Conservation (phyloP, 2,797 vertebrate genomes). For the Danio kyathit region DNA sequence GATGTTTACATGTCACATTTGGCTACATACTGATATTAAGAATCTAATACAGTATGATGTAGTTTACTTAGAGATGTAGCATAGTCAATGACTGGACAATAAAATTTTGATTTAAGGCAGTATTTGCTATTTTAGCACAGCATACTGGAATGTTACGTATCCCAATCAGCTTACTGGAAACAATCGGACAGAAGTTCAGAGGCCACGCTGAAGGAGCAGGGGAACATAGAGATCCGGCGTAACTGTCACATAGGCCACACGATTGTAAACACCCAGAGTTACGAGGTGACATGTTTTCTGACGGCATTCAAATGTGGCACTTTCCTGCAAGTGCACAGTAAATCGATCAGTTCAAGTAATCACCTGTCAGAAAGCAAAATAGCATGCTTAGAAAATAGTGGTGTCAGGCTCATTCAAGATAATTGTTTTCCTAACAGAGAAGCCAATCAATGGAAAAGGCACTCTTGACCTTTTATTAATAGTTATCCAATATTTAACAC, state of each 20-base stretch:
- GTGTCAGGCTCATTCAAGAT: too few relatives aligned
- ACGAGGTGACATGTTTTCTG: conserved; percentile 54
- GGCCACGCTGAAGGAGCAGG: background rate
- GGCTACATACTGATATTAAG: background rate
- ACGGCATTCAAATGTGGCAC: conserved; percentile 62
- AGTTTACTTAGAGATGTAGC: background rate
- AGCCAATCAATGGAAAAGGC: too few relatives aligned
- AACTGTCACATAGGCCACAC: conserved; percentile 4
- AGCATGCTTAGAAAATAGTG: background rate
- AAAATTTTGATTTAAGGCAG: background rate
- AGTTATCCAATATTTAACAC: too few relatives aligned
- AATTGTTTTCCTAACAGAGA: too few relatives aligned
- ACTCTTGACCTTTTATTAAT: too few relatives aligned
- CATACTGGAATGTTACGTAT: conserved; percentile 35
- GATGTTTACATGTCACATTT: background rate
- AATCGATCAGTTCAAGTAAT: conserved; percentile 55
- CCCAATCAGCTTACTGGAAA: conserved; percentile 7
- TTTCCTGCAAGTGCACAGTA: conserved; percentile 50
- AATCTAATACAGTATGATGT: background rate
- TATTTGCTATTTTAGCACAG: conserved; percentile 26
- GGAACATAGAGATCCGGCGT: background rate
- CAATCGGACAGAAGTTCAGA: conserved; percentile 17
- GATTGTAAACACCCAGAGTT: conserved; percentile 44
- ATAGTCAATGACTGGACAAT: background rate
- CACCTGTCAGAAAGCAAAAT: conserved; percentile 38